phyloP scores from a whole-genome alignment of 2,113 vertebrate genomes.

The Melierax canorus region DNA sequence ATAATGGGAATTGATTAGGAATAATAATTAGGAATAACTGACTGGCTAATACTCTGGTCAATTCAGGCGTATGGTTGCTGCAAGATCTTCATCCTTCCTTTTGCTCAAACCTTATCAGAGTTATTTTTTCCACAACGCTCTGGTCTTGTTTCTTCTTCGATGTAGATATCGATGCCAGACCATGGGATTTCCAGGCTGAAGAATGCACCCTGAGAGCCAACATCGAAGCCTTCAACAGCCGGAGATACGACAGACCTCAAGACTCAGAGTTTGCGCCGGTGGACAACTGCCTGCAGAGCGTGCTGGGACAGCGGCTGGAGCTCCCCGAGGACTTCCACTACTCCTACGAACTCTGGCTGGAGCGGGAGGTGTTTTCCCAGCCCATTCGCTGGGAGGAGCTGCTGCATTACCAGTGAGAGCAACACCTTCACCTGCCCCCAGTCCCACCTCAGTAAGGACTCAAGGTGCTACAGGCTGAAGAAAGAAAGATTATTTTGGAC shows the following conservation, averaged over 20 bases:
- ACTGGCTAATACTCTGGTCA: not conserved
- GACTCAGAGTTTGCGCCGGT: slow-evolving; percentile 87
- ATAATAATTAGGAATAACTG: not conserved
- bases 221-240: slow-evolving; percentile 93
- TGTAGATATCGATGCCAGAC: slow-evolving; percentile 92
- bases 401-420: slow-evolving; percentile 76
- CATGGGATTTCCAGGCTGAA: slow-evolving; percentile 98
- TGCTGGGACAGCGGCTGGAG: slow-evolving; percentile 88
- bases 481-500: not conserved
- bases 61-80: not conserved
- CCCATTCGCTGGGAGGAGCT: slow-evolving; percentile 97
- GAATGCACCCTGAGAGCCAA: slow-evolving; percentile 92
- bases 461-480: not conserved
- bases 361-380: slow-evolving; percentile 95
- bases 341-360: slow-evolving; percentile 96
- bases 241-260: slow-evolving; percentile 84
- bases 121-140: accelerated
- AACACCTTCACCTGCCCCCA: not conserved
- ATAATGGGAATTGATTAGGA: not conserved
- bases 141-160: not conserved
- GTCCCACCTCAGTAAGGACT: not conserved
- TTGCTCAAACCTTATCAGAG: not conserved
- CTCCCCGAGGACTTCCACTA: slow-evolving; percentile 91
- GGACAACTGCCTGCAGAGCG: slow-evolving; percentile 97
- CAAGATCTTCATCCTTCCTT: not conserved